These are phyloP conservation scores for Cyclophora punctaria DNA, from an alignment of 2,888 invertebrate genomes.

Conservation along the genomic window DNA sequence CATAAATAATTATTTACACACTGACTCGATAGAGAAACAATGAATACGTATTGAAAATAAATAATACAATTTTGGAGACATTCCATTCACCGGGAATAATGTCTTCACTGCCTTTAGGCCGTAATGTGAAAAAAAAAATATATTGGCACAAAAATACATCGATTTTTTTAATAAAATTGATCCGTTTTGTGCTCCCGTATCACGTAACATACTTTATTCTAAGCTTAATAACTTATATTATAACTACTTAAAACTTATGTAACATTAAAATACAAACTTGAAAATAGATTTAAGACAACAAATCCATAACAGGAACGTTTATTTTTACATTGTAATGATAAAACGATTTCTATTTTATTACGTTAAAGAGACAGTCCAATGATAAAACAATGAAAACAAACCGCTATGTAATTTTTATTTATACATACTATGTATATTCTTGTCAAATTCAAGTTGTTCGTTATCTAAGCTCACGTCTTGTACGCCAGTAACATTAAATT, in stretches of 20 bases:
- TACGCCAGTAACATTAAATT: no score
- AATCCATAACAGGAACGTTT: constrained; percentile 63
- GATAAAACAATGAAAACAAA: no score
- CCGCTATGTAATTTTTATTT: no score
- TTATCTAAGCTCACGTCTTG: no score
- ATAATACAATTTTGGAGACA: neutral
- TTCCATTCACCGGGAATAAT: constrained; percentile 26
- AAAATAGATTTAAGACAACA: constrained; percentile 40
- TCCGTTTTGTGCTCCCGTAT: constrained; percentile 53
- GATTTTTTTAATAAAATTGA: constrained; percentile 27
- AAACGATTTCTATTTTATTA: no score
- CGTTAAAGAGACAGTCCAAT: no score
- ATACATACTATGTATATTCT: no score
- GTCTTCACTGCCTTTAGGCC: constrained; percentile 24
- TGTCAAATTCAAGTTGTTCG: no score
- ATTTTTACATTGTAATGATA: constrained; percentile 8
- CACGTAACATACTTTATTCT: constrained; percentile 11
- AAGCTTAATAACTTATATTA: constrained; percentile 3
- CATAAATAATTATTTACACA: neutral
- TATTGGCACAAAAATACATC: constrained; percentile 35
- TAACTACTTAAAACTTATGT: constrained; percentile 1
- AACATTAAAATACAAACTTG: constrained; percentile 26
- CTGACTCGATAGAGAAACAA: neutral
- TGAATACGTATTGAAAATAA: neutral
- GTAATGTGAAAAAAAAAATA: neutral